Evolutionary conservation across 2,888 invertebrate genomes (phyloP).

Genomic region (Pachycephus smyrnensis): DNA sequence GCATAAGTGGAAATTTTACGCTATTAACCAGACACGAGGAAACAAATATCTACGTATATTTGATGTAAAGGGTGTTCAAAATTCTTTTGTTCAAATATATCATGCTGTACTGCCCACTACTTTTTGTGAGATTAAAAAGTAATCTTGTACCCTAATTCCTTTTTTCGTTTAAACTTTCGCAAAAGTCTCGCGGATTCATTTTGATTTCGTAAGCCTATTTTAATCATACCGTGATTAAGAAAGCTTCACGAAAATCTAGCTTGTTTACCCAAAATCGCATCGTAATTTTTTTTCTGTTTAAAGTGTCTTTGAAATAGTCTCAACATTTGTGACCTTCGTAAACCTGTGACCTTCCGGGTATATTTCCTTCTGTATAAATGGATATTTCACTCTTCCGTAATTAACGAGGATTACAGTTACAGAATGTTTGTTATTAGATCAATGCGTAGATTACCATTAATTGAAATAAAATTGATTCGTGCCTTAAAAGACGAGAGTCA

Average conservation of each 20-base stretch:
- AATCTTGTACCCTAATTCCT: not conserved
- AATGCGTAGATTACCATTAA: not conserved
- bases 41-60: not conserved
- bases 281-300: too few species aligned
- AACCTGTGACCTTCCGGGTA: too few species aligned
- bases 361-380: not conserved
- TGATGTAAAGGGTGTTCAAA: not conserved
- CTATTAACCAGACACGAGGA: not conserved
- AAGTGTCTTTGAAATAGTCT: too few species aligned
- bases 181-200: not conserved
- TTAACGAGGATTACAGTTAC: not conserved
- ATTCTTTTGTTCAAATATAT: not conserved
- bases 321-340: too few species aligned
- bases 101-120: not conserved
- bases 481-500: not conserved
- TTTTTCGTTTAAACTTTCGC: not conserved
- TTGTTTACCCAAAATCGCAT: too few species aligned
- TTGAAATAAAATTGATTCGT: not conserved
- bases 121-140: not conserved
- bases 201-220: not conserved
- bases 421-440: not conserved
- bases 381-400: not conserved
- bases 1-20: not conserved
- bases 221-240: not conserved
- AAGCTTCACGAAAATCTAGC: not conserved